Percentiles rank a stretch among this genome's conserved stretches.
phyloP scores from a whole-genome alignment of 2,113 vertebrate genomes.

The Arothron firmamentum region DNA sequence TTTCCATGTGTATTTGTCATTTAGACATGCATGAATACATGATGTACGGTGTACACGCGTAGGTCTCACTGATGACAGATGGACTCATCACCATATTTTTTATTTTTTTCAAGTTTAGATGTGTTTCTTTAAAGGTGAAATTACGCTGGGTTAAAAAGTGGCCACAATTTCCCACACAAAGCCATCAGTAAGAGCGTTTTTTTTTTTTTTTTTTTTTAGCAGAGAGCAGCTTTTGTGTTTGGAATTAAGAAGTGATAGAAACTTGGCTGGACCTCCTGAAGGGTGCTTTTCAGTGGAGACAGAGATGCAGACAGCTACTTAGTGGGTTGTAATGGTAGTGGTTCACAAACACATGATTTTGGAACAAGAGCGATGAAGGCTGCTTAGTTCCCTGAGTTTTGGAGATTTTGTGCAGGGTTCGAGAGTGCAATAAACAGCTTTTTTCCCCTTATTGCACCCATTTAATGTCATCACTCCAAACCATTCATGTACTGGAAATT shows the following conservation, averaged over 20 bases:
- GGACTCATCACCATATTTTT: too few relatives aligned
- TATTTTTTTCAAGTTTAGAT: too few relatives aligned
- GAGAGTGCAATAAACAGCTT: slow-evolving; percentile 40
- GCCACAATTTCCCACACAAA: too few relatives aligned
- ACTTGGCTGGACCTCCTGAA: slow-evolving; percentile 20
- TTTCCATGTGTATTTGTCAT: too few relatives aligned
- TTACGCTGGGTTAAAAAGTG: too few relatives aligned
- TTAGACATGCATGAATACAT: too few relatives aligned
- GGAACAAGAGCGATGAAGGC: slow-evolving; percentile 39
- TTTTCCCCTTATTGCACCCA: slow-evolving; percentile 51
- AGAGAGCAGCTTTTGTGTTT: background rate
- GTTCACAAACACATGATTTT: slow-evolving; percentile 37
- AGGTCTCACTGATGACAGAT: too few relatives aligned
- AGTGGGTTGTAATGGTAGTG: slow-evolving; percentile 38
- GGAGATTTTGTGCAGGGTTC: slow-evolving; percentile 30
- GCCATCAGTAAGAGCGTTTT: too few relatives aligned
- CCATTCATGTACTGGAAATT: slow-evolving; percentile 74
- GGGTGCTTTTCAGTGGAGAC: slow-evolving; percentile 27
- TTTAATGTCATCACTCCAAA: slow-evolving; percentile 70
- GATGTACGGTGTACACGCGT: too few relatives aligned
- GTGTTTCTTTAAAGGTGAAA: too few relatives aligned
- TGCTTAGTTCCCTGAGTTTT: slow-evolving; percentile 40
- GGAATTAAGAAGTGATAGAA: slow-evolving; percentile 30
- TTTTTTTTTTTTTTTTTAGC: too few relatives aligned
- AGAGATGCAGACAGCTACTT: slow-evolving; percentile 44